Evolutionary conservation across 2,888 invertebrate genomes (phyloP).

Genomic region (Papilio elwesi): DNA sequence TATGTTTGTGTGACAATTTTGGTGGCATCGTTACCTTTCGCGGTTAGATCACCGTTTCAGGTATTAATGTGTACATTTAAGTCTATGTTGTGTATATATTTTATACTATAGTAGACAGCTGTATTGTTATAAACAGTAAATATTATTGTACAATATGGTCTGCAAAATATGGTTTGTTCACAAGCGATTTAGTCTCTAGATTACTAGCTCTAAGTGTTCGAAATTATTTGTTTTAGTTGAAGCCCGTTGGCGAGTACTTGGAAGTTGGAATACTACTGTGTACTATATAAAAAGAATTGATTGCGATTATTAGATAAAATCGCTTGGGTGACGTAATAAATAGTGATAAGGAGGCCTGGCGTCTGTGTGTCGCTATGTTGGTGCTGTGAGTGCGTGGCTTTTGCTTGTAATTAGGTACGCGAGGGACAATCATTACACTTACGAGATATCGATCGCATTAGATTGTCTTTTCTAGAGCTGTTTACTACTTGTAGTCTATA

Average conservation of each 20-base stretch:
- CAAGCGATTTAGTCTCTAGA: too few species aligned
- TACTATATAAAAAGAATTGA: conserved; percentile 2
- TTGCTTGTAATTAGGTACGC: conserved; percentile 31
- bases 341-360: conserved; percentile 22
- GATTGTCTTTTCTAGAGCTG: neutral
- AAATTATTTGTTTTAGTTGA: neutral
- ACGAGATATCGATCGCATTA: conserved; percentile 1
- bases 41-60: too few species aligned
- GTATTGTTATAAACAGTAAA: too few species aligned
- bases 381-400: conserved; percentile 24
- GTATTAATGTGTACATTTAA: too few species aligned
- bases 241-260: neutral
- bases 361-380: conserved; percentile 29
- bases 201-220: too few species aligned
- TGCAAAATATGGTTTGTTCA: too few species aligned
- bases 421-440: conserved; percentile 7
- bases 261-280: neutral
- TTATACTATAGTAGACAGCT: too few species aligned
- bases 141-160: too few species aligned
- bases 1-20: too few species aligned
- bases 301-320: conserved; percentile 24
- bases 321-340: neutral
- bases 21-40: too few species aligned
- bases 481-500: neutral
- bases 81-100: too few species aligned